Percentiles rank a stretch among this genome's conserved stretches.
These are phyloP conservation scores for Corvus cornix DNA, from an alignment of 2,113 vertebrate genomes.

Conservation along the genomic window DNA sequence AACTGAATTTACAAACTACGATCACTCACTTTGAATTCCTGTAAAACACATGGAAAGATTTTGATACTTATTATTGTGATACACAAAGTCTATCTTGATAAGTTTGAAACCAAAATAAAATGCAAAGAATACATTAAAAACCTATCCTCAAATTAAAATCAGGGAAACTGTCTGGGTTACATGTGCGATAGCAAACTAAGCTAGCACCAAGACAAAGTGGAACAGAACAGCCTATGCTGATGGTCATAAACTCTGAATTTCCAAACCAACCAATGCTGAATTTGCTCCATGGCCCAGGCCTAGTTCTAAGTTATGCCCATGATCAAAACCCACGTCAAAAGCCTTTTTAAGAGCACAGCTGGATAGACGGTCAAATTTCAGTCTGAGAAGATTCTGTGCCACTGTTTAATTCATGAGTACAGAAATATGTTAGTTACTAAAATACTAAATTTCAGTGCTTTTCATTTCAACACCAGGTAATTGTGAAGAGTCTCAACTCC, in stretches of 20 bases:
- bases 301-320: background rate
- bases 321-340: background rate
- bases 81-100: background rate
- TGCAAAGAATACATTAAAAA: background rate
- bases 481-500: background rate
- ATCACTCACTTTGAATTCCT: background rate
- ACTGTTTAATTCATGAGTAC: background rate
- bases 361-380: background rate
- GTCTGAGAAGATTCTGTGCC: background rate
- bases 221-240: fast-evolving
- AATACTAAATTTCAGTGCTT: background rate
- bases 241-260: background rate
- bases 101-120: background rate
- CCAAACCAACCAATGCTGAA: background rate
- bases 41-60: background rate
- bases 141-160: background rate
- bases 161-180: background rate
- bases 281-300: background rate
- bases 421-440: background rate
- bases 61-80: background rate
- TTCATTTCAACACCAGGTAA: background rate
- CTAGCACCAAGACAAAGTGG: background rate
- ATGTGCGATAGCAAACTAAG: background rate
- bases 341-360: background rate
- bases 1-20: background rate